Base-by-base conservation (phyloP, 2,888 invertebrate genomes). In the Agriopis marginaria region DNA sequence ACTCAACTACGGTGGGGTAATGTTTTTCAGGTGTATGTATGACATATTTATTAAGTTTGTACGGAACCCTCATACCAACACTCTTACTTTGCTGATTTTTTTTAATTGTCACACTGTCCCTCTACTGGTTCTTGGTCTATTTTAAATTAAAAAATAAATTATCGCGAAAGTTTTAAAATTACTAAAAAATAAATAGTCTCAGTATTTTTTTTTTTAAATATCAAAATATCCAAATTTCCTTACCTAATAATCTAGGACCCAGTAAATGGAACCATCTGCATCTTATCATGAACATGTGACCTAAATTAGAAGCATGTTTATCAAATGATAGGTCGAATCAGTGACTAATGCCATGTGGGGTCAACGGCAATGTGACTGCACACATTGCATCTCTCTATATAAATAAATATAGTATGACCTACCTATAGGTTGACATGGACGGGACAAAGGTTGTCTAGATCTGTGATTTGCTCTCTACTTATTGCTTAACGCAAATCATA, bases 331-430 rank as follows among this genome's bases (percentile, higher is more conserved):
- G 75, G 75, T 74, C 72, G 40, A 47, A 39, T 72, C 67, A 50
- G 45, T 75, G 72, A 73, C 72, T 71, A 63, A 74, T 58, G 69
- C 60, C 72, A n/a, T 54, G 50, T 66, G 66, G 56, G 63, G 65
- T 64, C 73, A 71, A 63, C 39, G 14, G 12, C 50, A 61, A 73
- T 51, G 63, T 67, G 67, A 69, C 63, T 59, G 50, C 56, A 40
- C 39, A 53, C 39, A 45, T 23, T 39, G 63, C 63, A 56, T 56
- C 45, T 63, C 11, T 63, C 47, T 56, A 50, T 44, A 8, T 12
- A 62, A 44, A 62, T 40, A 11, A 10, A 11, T 44, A 10, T 40
- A 10, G n/a, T 14, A n/a, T 44, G 23, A 58, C 58, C 42, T 58
- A 58, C 23, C 32, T 32, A 32, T 32, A 32, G 5, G 32, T 17